Evolutionary conservation across 2,113 vertebrate species (phyloP).

Genomic region (Cyprinodon tularosa): DNA sequence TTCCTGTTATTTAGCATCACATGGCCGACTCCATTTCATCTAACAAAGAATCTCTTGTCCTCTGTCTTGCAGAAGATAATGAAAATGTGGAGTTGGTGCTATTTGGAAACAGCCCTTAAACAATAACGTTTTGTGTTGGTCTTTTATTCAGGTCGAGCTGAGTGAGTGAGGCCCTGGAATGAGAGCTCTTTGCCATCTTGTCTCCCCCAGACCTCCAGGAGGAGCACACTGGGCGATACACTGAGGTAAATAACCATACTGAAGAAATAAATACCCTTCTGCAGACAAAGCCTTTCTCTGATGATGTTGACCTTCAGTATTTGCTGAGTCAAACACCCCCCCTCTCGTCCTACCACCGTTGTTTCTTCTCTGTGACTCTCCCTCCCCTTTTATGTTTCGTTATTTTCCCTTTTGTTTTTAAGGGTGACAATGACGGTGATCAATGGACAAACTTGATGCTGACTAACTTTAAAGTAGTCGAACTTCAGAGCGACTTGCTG

Average conservation of each 20-base stretch:
- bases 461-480: slow-evolving; percentile 44
- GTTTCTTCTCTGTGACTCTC: slow-evolving; percentile 26
- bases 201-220: slow-evolving; percentile 57
- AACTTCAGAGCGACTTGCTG: slow-evolving; percentile 45
- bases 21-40: neutral
- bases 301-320: slow-evolving; percentile 61
- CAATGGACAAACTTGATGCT: slow-evolving; percentile 40
- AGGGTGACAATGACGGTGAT: slow-evolving; percentile 43
- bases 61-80: neutral
- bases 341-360: slow-evolving; percentile 37
- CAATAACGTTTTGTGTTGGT: slow-evolving; percentile 9
- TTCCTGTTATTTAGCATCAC: neutral
- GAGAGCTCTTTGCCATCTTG: slow-evolving; percentile 43
- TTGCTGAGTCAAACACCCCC: slow-evolving; percentile 54
- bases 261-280: slow-evolving; percentile 39
- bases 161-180: slow-evolving; percentile 57
- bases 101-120: neutral
- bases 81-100: neutral
- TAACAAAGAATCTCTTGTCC: neutral
- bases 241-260: slow-evolving; percentile 65
- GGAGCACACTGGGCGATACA: slow-evolving; percentile 42
- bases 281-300: slow-evolving; percentile 54
- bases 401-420: slow-evolving; percentile 18
- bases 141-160: slow-evolving; percentile 21
- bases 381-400: slow-evolving; percentile 7